Conservation (phyloP, 2,888 invertebrate genomes). For the Lymantria monacha region DNA sequence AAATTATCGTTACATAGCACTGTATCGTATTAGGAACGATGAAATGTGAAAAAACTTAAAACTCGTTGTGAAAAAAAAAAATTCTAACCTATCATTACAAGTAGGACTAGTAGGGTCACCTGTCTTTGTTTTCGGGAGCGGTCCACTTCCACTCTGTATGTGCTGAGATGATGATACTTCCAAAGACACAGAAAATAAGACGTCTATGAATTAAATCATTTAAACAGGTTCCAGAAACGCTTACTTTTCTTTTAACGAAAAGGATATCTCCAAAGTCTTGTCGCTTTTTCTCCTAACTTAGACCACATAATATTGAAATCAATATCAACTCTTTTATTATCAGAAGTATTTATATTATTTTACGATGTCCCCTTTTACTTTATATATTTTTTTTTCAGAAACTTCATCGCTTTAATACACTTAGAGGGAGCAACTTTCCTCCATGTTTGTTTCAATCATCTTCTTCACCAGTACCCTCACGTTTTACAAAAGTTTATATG, state of each 20-base stretch:
- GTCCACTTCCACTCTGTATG: no score
- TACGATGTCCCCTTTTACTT: constrained; percentile 66
- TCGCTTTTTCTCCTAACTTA: constrained; percentile 16
- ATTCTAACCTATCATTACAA: no score
- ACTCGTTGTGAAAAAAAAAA: no score
- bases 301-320: constrained; percentile 39
- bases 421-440: constrained; percentile 66
- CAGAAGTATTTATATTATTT: constrained; percentile 80
- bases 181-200: no score
- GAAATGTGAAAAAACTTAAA: no score
- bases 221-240: no score
- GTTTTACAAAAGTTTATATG: constrained; percentile 50
- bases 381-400: constrained; percentile 48
- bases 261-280: neutral
- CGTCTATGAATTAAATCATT: no score
- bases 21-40: no score
- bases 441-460: constrained; percentile 74
- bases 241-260: neutral
- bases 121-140: no score
- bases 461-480: constrained; percentile 50
- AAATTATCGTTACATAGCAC: no score
- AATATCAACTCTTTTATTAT: constrained; percentile 77
- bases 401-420: constrained; percentile 76
- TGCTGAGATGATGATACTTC: no score
- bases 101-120: no score